Evolutionary conservation across 1,140 invertebrate species (phyloP).

Genomic region (Eriocheir sinensis): DNA sequence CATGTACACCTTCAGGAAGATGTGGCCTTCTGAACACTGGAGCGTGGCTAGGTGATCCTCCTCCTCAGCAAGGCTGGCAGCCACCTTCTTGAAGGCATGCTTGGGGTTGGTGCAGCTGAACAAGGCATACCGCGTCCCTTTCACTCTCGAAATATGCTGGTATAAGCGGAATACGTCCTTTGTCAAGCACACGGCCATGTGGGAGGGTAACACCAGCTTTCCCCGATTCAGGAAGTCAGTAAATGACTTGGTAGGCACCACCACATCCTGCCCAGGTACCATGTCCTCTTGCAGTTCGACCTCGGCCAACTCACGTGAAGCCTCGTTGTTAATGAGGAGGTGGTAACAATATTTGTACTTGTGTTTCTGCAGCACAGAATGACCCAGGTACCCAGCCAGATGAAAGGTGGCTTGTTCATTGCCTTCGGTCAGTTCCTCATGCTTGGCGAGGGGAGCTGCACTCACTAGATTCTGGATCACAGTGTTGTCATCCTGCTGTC

Average conservation of each 20-base stretch:
- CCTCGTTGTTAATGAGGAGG: conserved; percentile 35
- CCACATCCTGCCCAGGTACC: background rate
- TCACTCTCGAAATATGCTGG: background rate
- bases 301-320: background rate
- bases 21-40: background rate
- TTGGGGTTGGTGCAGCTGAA: conserved; percentile 43
- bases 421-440: background rate
- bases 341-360: conserved; percentile 21
- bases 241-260: background rate
- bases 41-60: background rate
- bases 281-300: conserved; percentile 16
- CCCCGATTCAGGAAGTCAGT: conserved; percentile 30
- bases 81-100: conserved; percentile 20
- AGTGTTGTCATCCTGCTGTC: background rate
- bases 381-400: conserved; percentile 31
- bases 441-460: background rate
- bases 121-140: conserved; percentile 36
- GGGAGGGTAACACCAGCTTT: conserved; percentile 30
- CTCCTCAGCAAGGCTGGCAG: conserved; percentile 32
- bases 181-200: background rate
- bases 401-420: background rate
- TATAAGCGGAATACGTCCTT: conserved; percentile 32
- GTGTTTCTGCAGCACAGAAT: conserved; percentile 27
- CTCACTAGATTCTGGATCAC: too few relatives aligned
- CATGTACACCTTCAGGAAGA: conserved; percentile 25